A percentile compares a stretch with the other conserved stretches of the same genome.
These are phyloP conservation scores for Scylla paramamosain DNA, from an alignment of 1,140 invertebrate genomes.

Conservation along the genomic window DNA sequence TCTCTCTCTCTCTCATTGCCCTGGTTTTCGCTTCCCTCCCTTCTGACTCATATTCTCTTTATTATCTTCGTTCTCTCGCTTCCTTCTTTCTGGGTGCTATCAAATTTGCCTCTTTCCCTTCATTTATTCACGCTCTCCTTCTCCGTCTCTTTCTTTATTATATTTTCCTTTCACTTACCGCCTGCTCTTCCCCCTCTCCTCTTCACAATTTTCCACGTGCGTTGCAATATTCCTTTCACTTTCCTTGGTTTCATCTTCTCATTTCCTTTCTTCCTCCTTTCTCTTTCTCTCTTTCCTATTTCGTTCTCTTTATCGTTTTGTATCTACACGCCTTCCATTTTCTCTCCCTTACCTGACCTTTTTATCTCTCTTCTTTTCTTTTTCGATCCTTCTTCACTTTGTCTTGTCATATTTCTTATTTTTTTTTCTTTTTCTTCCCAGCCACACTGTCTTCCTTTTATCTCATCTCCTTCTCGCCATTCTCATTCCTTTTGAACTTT, in stretches of 20 bases:
- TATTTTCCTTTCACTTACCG: neutral
- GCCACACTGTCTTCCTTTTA: too few relatives aligned
- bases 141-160: neutral
- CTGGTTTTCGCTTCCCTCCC: neutral
- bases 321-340: too few relatives aligned
- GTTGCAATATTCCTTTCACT: too few relatives aligned
- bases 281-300: neutral
- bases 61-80: neutral
- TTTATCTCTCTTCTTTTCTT: too few relatives aligned
- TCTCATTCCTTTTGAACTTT: too few relatives aligned
- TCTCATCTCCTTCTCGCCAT: too few relatives aligned
- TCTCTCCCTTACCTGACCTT: too few relatives aligned
- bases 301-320: neutral
- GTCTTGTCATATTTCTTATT: too few relatives aligned
- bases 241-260: too few relatives aligned
- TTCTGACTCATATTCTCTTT: neutral
- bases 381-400: too few relatives aligned
- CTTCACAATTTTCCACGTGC: neutral
- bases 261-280: neutral
- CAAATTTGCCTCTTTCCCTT: neutral
- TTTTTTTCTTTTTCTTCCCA: too few relatives aligned
- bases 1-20: slow-evolving; percentile 15
- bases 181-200: too few relatives aligned
- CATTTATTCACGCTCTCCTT: neutral
- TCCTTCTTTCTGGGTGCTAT: neutral